Evolutionary conservation across 2,797 vertebrate genomes (phyloP).

Genomic region (Hydrophis major): DNA sequence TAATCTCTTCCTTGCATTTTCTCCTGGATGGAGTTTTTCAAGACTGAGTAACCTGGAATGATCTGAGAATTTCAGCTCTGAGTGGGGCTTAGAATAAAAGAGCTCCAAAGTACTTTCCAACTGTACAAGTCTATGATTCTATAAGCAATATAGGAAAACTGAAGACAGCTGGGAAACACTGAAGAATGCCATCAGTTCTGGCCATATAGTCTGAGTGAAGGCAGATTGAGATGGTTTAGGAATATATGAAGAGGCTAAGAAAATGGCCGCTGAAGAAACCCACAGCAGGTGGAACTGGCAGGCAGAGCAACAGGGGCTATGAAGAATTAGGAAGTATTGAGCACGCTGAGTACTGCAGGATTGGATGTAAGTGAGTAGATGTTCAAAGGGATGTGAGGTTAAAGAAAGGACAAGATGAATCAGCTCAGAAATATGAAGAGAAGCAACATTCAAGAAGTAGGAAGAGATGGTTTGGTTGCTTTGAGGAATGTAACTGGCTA

Average conservation of each 20-base stretch:
- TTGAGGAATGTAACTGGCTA: neutral
- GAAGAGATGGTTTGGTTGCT: neutral
- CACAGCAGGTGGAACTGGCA: neutral
- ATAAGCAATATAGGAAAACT: neutral
- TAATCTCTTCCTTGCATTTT: neutral
- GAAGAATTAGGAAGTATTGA: neutral
- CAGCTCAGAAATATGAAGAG: neutral
- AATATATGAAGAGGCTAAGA: neutral
- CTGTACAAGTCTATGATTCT: neutral
- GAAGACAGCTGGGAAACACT: neutral
- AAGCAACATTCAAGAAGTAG: neutral
- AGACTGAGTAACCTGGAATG: neutral
- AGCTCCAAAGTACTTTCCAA: neutral
- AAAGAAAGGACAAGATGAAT: neutral
- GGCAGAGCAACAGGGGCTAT: neutral
- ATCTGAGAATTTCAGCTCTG: neutral
- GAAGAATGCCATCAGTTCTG: neutral
- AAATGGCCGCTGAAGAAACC: neutral
- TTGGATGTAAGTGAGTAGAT: neutral
- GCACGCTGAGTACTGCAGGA: neutral
- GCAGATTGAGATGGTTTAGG: neutral
- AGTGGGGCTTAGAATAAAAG: neutral
- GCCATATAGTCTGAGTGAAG: neutral
- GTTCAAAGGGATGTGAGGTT: neutral
- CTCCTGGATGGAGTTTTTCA: neutral